Evolutionary conservation across 2,797 vertebrate species (phyloP).

Genomic region (Thalassophryne amazonica): DNA sequence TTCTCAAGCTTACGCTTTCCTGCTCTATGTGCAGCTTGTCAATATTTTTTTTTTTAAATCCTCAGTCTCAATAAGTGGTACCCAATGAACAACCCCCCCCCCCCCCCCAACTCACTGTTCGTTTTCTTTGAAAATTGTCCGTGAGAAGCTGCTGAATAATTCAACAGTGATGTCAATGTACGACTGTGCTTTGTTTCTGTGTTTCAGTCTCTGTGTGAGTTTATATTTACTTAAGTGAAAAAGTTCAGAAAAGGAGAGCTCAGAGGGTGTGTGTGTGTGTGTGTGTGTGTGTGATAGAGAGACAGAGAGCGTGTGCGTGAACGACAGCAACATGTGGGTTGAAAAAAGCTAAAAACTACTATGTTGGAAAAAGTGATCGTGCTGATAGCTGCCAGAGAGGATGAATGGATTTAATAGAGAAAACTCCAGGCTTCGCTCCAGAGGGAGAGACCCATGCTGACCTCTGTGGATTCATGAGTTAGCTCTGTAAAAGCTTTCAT

Average conservation of each 20-base stretch:
- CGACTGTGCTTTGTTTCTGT: slow-evolving; percentile 39
- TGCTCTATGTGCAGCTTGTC: slow-evolving; percentile 34
- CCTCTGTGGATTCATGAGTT: slow-evolving; percentile 43
- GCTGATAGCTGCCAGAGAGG: slow-evolving; percentile 48
- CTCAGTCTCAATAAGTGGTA: not conserved
- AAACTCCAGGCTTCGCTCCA: slow-evolving; percentile 49
- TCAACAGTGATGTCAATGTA: slow-evolving; percentile 31
- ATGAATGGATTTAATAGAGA: slow-evolving; percentile 68
- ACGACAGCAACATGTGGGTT: slow-evolving; percentile 27
- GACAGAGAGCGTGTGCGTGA: slow-evolving; percentile 9
- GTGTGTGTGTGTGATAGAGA: not conserved
- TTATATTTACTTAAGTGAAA: slow-evolving; percentile 14
- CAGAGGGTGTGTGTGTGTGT: slow-evolving; percentile 19
- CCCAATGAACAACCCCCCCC: not conserved
- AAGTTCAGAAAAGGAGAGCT: slow-evolving; percentile 4
- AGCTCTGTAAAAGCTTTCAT: slow-evolving; percentile 39
- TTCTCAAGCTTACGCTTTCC: no score
- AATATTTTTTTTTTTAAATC: slow-evolving; percentile 23
- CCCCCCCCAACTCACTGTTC: slow-evolving; percentile 26
- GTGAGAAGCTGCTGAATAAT: slow-evolving; percentile 56
- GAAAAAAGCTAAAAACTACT: not conserved
- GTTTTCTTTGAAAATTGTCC: slow-evolving; percentile 51
- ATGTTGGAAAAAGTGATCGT: slow-evolving; percentile 34
- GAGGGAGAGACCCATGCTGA: slow-evolving; percentile 18
- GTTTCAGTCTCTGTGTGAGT: slow-evolving; percentile 19